phyloP scores from a whole-genome alignment of 2,888 invertebrate genomes.

The Callimorpha dominula region DNA sequence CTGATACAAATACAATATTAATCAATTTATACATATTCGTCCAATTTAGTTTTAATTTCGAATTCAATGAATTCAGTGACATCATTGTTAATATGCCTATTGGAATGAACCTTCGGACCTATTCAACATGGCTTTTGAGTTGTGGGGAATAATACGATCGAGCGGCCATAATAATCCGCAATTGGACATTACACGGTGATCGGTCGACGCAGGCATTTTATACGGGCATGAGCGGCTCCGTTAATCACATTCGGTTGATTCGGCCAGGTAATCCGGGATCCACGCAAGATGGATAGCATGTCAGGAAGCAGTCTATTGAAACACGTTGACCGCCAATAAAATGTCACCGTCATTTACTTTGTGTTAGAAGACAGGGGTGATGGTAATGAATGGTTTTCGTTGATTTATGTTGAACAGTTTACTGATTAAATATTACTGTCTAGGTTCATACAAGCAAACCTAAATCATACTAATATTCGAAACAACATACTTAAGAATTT shows the following conservation, averaged over 20 bases:
- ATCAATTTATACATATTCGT: neutral
- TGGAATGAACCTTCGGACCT: conserved; percentile 19
- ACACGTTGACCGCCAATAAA: conserved; percentile 50
- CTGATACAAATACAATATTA: neutral
- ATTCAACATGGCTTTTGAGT: conserved; percentile 43
- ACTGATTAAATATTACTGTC: neutral
- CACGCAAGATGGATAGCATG: conserved; percentile 63
- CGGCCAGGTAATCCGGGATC: conserved; percentile 58
- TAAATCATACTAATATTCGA: too few relatives aligned
- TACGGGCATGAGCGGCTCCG: conserved; percentile 59
- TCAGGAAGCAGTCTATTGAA: conserved; percentile 51
- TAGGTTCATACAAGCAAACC: too few relatives aligned
- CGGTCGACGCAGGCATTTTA: conserved; percentile 54
- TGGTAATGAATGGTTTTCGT: conserved; percentile 14
- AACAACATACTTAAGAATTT: too few relatives aligned
- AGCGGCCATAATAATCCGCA: conserved; percentile 48
- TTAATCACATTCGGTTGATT: conserved; percentile 66
- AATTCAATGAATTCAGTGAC: conserved; percentile 18
- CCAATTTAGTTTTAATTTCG: conserved; percentile 16
- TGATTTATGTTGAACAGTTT: conserved; percentile 7
- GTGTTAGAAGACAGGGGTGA: conserved; percentile 20
- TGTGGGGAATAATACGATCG: conserved; percentile 35
- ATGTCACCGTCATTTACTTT: conserved; percentile 47
- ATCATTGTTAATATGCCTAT: conserved; percentile 24
- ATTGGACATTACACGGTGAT: conserved; percentile 41